Evolutionary conservation across 2,113 vertebrate genomes (phyloP).

Genomic region (Rana temporaria): DNA sequence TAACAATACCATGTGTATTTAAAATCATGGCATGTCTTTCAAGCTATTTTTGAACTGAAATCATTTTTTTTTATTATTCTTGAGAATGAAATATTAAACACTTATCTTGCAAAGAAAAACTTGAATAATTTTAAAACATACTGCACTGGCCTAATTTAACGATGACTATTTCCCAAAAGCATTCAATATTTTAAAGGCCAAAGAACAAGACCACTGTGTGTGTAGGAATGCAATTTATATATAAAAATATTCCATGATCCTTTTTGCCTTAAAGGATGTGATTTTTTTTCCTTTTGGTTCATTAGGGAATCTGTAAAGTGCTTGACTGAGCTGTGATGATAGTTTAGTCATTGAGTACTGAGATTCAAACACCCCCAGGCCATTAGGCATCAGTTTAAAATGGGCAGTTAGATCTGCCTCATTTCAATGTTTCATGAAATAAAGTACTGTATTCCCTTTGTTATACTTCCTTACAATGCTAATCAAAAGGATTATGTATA

Average conservation of each 20-base stretch:
- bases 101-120: constrained; percentile 42
- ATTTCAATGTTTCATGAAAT: constrained; percentile 46
- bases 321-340: constrained; percentile 55
- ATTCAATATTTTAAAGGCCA: constrained; percentile 53
- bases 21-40: not conserved
- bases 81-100: constrained; percentile 12
- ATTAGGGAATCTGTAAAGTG: constrained; percentile 49
- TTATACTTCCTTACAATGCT: constrained; percentile 50
- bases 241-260: constrained; percentile 15
- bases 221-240: constrained; percentile 30
- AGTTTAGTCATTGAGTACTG: constrained; percentile 41
- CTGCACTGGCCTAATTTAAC: constrained; percentile 28
- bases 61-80: not conserved
- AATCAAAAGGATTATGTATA: constrained; percentile 36
- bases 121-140: constrained; percentile 53
- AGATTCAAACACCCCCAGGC: constrained; percentile 44
- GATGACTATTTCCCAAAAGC: not conserved
- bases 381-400: constrained; percentile 49
- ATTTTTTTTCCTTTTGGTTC: constrained; percentile 52
- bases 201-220: not conserved
- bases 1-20: too few species aligned
- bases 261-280: constrained; percentile 32
- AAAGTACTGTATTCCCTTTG: constrained; percentile 36
- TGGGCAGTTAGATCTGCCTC: not conserved
- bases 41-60: not conserved